These are phyloP conservation scores for Callocephalon fimbriatum DNA, from an alignment of 2,113 vertebrate genomes.

Conservation along the genomic window DNA sequence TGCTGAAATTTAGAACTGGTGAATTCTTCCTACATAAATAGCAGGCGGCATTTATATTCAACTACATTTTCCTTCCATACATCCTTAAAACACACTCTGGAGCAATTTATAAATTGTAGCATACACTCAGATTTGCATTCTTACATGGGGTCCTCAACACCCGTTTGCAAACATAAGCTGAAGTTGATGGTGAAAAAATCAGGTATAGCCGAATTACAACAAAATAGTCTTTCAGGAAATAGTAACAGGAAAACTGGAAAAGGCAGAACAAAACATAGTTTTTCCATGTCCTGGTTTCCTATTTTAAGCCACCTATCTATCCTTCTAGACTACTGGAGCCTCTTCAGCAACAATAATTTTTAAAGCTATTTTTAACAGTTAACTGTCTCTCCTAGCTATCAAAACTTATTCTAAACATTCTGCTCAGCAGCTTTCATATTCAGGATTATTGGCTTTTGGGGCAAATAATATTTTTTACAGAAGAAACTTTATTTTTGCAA, in stretches of 20 bases:
- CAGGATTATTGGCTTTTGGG: neutral
- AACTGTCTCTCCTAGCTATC: neutral
- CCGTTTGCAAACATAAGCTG: neutral
- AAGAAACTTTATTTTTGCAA: neutral
- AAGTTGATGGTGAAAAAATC: neutral
- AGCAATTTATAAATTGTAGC: neutral
- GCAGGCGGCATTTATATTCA: neutral
- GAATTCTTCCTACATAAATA: neutral
- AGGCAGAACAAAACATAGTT: rapidly evolving
- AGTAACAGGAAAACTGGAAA: neutral
- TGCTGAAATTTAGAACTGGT: neutral
- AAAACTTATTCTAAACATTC: neutral
- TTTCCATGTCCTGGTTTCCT: neutral
- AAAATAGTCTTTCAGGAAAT: neutral
- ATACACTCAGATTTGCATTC: neutral
- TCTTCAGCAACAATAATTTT: neutral
- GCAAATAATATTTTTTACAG: neutral
- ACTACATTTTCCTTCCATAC: neutral
- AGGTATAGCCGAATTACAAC: neutral
- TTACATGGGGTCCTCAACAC: rapidly evolving
- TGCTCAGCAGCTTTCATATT: neutral
- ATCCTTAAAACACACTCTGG: neutral
- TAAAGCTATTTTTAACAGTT: neutral
- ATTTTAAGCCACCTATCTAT: neutral
- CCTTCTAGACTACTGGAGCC: neutral